Evolutionary conservation across 2,888 invertebrate species (phyloP), one percentile per base, ranked within the genome.

Genomic region (Aleiodes alternator): DNA sequence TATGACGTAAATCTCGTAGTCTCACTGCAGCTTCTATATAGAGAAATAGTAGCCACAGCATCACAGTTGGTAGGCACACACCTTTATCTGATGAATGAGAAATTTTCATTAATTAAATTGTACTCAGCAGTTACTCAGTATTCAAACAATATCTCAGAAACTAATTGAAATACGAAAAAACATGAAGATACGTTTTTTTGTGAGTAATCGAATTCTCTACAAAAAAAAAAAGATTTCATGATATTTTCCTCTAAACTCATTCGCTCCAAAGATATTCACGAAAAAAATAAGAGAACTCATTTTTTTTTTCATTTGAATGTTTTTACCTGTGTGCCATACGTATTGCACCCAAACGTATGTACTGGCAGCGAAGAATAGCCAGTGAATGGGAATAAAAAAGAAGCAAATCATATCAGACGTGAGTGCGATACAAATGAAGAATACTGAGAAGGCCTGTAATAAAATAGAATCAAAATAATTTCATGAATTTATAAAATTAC

Each of bases 291-390:
- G 1, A 55, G 0, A 34, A 3, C 9, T 50, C 14, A 34, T 16
- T 72, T 43, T 56, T 38, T 38, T 55, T 34, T 23, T 50, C 16
- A 11, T 70, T 53, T 51, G 51, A 43, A 38, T 57, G 51, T 53
- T 4, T 9, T 66, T 90, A 96, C 98, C 97, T 93, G 97, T 97
- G 90, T 97, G 97, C 98, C 98, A 98, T 81, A 98, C 96, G 90
- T 97, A 98, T 91, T 98, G 98, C 87, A 98, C 96, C 98, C 98
- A 99, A 80, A 99, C 98, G 91, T 98, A 99, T 87, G 98, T 98
- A 91, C 98, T 98, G 86, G 98, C 98, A 79, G 97, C 96, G 90
- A 99, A 98, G 91, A 98, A 97, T 89, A 98, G 93, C 95, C 98
- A 98, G 90, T 98, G 97, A 85, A 98, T 95, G 82, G 99, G 99